Conservation (phyloP, 2,888 invertebrate genomes). For the Trimorus sp. region DNA sequence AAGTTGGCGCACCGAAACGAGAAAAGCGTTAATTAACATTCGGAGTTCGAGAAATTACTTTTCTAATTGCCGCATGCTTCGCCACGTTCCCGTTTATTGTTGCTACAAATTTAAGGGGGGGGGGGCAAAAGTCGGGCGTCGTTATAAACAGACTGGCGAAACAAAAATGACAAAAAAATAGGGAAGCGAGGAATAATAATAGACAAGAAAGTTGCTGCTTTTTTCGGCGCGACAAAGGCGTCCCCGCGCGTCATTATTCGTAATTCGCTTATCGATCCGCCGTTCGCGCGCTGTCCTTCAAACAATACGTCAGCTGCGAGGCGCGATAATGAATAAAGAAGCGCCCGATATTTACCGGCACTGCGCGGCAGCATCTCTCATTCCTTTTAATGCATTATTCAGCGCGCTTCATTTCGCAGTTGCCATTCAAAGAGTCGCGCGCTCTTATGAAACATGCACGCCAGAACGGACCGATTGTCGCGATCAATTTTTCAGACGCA, state of each 20-base stretch:
- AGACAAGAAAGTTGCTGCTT: too few relatives aligned
- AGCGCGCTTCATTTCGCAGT: slow-evolving; percentile 15
- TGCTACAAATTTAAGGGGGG: slow-evolving; percentile 18
- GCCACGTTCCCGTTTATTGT: slow-evolving; percentile 39
- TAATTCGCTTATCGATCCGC: slow-evolving; percentile 39
- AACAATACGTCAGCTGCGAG: slow-evolving; percentile 40
- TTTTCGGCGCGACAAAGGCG: not conserved
- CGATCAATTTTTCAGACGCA: slow-evolving; percentile 19
- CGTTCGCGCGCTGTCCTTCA: slow-evolving; percentile 23
- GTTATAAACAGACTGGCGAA: too few relatives aligned
- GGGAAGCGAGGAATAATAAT: too few relatives aligned
- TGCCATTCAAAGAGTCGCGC: slow-evolving; percentile 8
- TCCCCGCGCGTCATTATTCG: slow-evolving; percentile 7
- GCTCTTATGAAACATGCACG: slow-evolving; percentile 24
- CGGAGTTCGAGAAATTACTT: slow-evolving; percentile 55
- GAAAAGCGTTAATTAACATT: slow-evolving; percentile 57
- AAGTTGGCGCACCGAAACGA: slow-evolving; percentile 56
- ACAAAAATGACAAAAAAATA: too few relatives aligned
- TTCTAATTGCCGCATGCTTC: slow-evolving; percentile 51
- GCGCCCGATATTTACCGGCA: slow-evolving; percentile 22
- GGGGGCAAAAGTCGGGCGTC: not conserved
- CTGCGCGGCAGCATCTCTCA: slow-evolving; percentile 22
- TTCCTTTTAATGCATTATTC: slow-evolving; percentile 40
- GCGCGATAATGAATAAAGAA: slow-evolving; percentile 39
- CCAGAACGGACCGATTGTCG: slow-evolving; percentile 12